Evolutionary conservation across 1,140 invertebrate genomes (phyloP), one percentile per base, ranked within the genome.

Genomic region (Condylostylus longicornis): DNA sequence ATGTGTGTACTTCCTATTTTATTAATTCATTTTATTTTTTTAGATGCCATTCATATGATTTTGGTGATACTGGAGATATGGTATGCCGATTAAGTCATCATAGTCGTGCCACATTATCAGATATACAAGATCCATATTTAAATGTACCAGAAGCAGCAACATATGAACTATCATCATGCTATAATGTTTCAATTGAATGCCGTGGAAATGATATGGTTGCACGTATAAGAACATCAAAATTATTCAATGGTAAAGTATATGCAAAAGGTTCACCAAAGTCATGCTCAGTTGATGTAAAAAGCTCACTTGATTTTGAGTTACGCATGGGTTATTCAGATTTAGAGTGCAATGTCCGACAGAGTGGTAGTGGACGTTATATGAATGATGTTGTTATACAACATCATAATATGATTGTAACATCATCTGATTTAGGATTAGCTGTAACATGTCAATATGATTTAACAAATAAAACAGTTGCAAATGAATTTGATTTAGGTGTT

Each of bases 241-340:
- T 93, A 5, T 93, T 93, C 66, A 82, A 87, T 55, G 89, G 89
- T 29, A 93, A 93, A 64, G 83, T 93, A 33, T 93, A 93, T 63
- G 86, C 85, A 13, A 91, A 91, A 55, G 82, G 84, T 9, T 83
- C 83, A 44, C 87, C 87, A 13, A 89, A 89, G 54, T 87, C 83
- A 2, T 94, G 88, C 59, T 81, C 89, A 1, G 72, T 80, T 34
- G 87, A 94, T 55, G 76, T 90, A 4, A 77, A 78, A 46, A 78
- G 77, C 44, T 77, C 79, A 42, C 62, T 90, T 31, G 83, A 88
- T 54, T 90, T 91, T 55, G 83, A 86, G 58, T 63, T 91, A 23
- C 74, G 76, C 38, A 85, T 91, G 80, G 79, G 77, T n/a, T 90
- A 88, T 64, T 82, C 85, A 54, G 83, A 90, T 60, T 69, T 90